Conservation (phyloP, 2,888 invertebrate species). For the Corbicula japonica region DNA sequence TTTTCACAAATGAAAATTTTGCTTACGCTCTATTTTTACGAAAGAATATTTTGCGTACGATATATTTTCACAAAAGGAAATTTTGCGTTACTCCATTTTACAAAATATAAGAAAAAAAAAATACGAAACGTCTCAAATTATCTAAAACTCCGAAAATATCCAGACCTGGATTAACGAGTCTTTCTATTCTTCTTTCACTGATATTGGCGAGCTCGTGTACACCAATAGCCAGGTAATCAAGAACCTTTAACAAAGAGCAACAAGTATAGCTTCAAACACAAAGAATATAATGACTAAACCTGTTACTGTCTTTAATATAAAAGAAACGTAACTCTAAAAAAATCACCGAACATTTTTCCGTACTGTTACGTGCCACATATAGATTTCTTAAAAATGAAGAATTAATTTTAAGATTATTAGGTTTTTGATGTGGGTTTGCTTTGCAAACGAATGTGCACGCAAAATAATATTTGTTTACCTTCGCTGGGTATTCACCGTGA, state of each 20-base stretch:
- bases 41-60: no score
- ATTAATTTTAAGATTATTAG: neutral
- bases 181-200: constrained; percentile 90
- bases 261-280: no score
- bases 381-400: neutral
- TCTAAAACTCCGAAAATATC: neutral
- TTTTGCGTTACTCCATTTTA: no score
- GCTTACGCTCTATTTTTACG: no score
- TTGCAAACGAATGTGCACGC: neutral
- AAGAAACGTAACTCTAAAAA: no score
- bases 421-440: neutral
- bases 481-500: constrained; percentile 91
- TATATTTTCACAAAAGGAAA: no score
- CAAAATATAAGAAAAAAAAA: no score
- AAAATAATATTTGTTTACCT: constrained; percentile 85
- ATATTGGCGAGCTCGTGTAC: constrained; percentile 90
- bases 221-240: constrained; percentile 90
- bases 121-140: no score
- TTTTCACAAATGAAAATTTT: no score
- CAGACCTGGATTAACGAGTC: constrained; percentile 90
- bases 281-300: neutral
- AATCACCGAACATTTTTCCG: no score
- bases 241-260: constrained; percentile 84
- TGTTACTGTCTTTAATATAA: neutral
- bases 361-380: no score